Conservation (phyloP, 2,888 invertebrate species). For the Gerosis bhagava region DNA sequence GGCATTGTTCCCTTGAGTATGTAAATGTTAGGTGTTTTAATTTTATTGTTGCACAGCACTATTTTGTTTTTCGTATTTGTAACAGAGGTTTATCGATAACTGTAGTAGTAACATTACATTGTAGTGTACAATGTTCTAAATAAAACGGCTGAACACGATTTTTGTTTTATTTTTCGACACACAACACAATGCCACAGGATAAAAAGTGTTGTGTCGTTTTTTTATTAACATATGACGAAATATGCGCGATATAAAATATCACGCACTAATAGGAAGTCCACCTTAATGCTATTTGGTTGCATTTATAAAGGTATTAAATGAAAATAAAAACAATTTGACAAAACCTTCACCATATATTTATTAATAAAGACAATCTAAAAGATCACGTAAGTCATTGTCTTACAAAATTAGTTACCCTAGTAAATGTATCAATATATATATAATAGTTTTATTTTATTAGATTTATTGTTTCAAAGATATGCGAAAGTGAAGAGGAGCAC, state of each 20-base stretch:
- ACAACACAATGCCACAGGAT: too few relatives aligned
- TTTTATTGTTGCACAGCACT: constrained; percentile 76
- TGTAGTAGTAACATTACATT: constrained; percentile 60
- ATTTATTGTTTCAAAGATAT: constrained; percentile 83
- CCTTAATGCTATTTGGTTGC: too few relatives aligned
- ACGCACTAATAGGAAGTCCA: too few relatives aligned
- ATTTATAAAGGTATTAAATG: too few relatives aligned
- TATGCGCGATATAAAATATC: too few relatives aligned
- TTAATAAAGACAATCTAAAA: constrained; percentile 83
- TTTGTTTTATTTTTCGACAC: too few relatives aligned
- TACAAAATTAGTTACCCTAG: constrained; percentile 82
- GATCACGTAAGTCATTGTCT: constrained; percentile 82
- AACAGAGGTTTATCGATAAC: constrained; percentile 77
- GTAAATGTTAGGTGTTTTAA: constrained; percentile 45
- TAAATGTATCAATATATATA: constrained; percentile 81
- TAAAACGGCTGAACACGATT: constrained; percentile 68
- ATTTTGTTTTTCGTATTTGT: constrained; percentile 72
- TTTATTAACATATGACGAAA: too few relatives aligned
- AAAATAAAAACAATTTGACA: constrained; percentile 74
- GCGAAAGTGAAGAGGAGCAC: constrained; percentile 77
- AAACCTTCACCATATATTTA: constrained; percentile 83
- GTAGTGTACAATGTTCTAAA: constrained; percentile 73
- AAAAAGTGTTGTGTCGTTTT: too few relatives aligned
- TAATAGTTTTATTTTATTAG: constrained; percentile 71
- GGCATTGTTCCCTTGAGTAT: constrained; percentile 34